Conservation (phyloP, 2,797 vertebrate species). For the Cetoscarus ocellatus region DNA sequence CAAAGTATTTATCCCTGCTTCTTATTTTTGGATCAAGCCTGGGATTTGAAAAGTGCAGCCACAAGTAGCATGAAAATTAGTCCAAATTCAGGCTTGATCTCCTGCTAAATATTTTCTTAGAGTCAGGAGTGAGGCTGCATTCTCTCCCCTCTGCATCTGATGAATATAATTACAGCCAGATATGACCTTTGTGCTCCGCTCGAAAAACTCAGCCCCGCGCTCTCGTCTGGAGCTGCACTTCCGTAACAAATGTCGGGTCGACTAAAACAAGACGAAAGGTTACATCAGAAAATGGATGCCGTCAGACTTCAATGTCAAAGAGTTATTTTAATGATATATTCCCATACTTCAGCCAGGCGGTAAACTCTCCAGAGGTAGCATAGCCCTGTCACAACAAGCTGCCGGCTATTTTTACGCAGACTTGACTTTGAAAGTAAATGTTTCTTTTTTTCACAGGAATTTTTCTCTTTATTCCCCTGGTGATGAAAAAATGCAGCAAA, state of each 20-base stretch:
- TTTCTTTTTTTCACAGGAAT: constrained; percentile 62
- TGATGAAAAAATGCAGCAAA: constrained; percentile 45
- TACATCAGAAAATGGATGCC: constrained; percentile 79
- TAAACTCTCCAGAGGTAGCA: constrained; percentile 63
- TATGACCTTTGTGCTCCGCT: constrained; percentile 83
- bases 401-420: constrained; percentile 71
- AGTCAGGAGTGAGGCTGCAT: constrained; percentile 56
- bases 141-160: constrained; percentile 74
- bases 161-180: constrained; percentile 88
- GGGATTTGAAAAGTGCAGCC: constrained; percentile 47
- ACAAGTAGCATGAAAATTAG: constrained; percentile 66
- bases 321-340: constrained; percentile 82
- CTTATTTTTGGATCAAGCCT: constrained; percentile 34
- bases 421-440: constrained; percentile 70
- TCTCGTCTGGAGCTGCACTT: constrained; percentile 80
- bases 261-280: constrained; percentile 83
- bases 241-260: constrained; percentile 85
- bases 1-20: constrained; percentile 24
- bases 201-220: constrained; percentile 78
- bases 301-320: constrained; percentile 77
- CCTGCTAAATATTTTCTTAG: constrained; percentile 75
- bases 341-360: constrained; percentile 62
- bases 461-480: constrained; percentile 21
- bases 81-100: constrained; percentile 63
- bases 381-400: constrained; percentile 59